phyloP scores from a whole-genome alignment of 2,888 invertebrate genomes.

The Phaonia tiefii region DNA sequence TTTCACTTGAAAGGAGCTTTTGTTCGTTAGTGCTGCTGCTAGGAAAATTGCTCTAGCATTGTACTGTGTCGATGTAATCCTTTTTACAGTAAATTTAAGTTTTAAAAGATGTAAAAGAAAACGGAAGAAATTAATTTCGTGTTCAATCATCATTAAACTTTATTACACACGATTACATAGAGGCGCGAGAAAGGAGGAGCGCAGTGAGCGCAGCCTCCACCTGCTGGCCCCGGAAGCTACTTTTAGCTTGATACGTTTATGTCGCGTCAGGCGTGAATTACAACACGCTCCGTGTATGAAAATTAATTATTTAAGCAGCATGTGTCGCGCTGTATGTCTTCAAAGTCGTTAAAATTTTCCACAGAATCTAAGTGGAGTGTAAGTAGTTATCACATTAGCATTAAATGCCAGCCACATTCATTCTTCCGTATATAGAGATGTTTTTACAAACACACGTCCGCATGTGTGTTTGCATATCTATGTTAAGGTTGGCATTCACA shows the following conservation, averaged over 20 bases:
- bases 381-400: slow-evolving; percentile 74
- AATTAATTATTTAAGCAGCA: slow-evolving; percentile 61
- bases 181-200: slow-evolving; percentile 22
- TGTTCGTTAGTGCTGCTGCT: neutral
- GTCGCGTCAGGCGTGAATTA: slow-evolving; percentile 59
- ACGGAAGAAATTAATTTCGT: slow-evolving; percentile 60
- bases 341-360: slow-evolving; percentile 56
- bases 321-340: slow-evolving; percentile 35
- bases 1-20: slow-evolving; percentile 50
- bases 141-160: slow-evolving; percentile 53
- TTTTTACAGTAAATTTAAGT: slow-evolving; percentile 57
- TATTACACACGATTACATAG: slow-evolving; percentile 60
- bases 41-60: neutral
- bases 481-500: no score
- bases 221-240: neutral
- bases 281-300: slow-evolving; percentile 53
- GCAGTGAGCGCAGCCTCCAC: no score
- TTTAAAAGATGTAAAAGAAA: slow-evolving; percentile 21
- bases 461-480: neutral
- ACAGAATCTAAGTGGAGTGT: slow-evolving; percentile 67
- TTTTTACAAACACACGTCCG: neutral
- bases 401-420: slow-evolving; percentile 51
- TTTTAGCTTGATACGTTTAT: slow-evolving; percentile 54
- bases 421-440: slow-evolving; percentile 33
- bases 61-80: slow-evolving; percentile 48